A percentile compares a stretch with the other conserved stretches of the same genome.
These are phyloP conservation scores for Harpagus bidentatus DNA, from an alignment of 2,113 vertebrate species.

Conservation along the genomic window DNA sequence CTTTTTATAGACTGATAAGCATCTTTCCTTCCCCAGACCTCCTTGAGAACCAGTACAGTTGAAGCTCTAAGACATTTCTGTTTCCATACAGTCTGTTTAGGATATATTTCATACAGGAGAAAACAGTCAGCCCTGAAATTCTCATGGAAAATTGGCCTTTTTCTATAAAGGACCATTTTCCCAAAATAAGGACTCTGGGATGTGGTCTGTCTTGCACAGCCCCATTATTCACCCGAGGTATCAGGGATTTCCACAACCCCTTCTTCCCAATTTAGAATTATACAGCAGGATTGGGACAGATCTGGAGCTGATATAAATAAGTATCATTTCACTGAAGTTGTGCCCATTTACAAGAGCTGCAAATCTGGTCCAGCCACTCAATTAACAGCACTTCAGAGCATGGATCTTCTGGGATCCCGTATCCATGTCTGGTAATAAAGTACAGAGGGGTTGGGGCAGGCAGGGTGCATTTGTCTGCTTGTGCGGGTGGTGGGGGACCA, in stretches of 20 bases:
- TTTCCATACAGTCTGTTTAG: not conserved
- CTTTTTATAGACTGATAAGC: not conserved
- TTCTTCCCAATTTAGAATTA: not conserved
- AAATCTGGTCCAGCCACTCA: constrained; percentile 11
- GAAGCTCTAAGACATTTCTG: not conserved
- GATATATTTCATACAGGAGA: not conserved
- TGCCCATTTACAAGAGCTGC: constrained; percentile 8
- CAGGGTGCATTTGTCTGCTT: not conserved
- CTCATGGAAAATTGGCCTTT: not conserved
- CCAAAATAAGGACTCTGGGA: not conserved
- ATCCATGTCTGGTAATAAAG: not conserved
- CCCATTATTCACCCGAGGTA: not conserved
- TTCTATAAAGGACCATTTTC: not conserved
- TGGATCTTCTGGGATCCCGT: constrained; percentile 12
- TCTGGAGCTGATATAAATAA: not conserved
- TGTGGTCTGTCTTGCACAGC: not conserved
- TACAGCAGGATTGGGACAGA: not conserved
- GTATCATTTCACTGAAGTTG: not conserved
- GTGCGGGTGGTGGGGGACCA: not conserved
- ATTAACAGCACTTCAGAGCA: constrained; percentile 17
- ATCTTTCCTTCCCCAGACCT: not conserved
- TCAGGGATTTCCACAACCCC: not conserved
- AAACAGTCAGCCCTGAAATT: not conserved
- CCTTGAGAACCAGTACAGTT: not conserved
- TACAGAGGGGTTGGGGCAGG: not conserved